These are phyloP conservation scores for Catharus bicknelli DNA, from an alignment of 2,113 vertebrate genomes.

Conservation along the genomic window DNA sequence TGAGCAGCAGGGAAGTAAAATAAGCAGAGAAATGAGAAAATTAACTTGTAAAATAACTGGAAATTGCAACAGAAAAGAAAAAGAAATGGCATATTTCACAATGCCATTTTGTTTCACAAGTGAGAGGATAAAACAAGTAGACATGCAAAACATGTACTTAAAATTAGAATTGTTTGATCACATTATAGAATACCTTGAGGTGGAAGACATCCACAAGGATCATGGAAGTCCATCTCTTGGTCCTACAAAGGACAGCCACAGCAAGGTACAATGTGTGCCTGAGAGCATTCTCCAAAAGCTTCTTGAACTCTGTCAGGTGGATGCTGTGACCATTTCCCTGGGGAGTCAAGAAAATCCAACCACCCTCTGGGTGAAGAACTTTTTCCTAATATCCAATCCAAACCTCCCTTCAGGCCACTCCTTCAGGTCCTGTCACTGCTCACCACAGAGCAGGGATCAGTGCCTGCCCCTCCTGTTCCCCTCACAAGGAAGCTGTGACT, in stretches of 20 bases:
- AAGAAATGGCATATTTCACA: not conserved
- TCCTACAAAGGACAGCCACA: not conserved
- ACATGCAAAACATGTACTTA: not conserved
- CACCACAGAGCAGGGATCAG: no score
- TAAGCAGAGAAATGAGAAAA: not conserved
- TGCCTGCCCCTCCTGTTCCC: not conserved
- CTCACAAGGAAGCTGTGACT: rapidly evolving
- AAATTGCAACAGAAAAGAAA: not conserved
- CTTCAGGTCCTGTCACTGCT: rapidly evolving
- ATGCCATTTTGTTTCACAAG: not conserved
- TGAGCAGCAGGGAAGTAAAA: not conserved
- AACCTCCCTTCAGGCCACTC: not conserved
- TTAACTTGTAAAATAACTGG: not conserved
- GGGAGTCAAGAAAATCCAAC: not conserved
- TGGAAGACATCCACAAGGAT: not conserved
- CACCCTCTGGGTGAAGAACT: not conserved
- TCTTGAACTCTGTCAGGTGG: not conserved
- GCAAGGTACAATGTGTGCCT: not conserved
- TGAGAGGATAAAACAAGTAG: not conserved
- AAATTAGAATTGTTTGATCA: not conserved
- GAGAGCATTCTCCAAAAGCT: not conserved
- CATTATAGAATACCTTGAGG: not conserved
- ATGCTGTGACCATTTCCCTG: not conserved
- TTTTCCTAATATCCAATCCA: rapidly evolving
- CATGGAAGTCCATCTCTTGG: not conserved